A percentile compares a stretch with the other conserved stretches of the same genome.
Evolutionary conservation across 2,113 vertebrate genomes (phyloP).

Genomic region (Salminus brasiliensis): DNA sequence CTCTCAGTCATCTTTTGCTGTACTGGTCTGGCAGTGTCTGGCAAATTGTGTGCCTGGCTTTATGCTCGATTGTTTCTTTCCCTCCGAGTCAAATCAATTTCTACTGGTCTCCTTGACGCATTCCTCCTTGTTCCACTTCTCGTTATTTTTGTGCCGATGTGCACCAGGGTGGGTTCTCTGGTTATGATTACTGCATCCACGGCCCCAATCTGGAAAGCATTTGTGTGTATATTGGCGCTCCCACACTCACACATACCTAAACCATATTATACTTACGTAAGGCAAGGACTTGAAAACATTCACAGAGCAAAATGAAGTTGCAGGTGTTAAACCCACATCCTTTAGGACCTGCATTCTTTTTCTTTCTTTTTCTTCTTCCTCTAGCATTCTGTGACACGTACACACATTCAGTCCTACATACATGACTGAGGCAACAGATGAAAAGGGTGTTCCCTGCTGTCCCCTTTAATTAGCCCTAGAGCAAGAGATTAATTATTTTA

Average conservation of each 20-base stretch:
- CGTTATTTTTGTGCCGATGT: slow-evolving; percentile 49
- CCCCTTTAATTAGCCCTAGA: neutral
- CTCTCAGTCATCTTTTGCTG: neutral
- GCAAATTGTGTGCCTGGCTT: neutral
- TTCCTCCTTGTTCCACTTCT: slow-evolving; percentile 37
- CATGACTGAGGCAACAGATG: neutral
- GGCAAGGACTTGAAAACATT: neutral
- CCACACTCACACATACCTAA: slow-evolving; percentile 37
- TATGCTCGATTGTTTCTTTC: neutral
- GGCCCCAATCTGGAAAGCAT: slow-evolving; percentile 64
- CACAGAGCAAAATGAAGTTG: neutral
- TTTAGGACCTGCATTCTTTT: neutral
- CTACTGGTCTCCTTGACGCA: slow-evolving; percentile 38
- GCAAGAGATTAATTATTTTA: too few species aligned
- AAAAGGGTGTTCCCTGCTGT: neutral
- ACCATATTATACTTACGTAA: slow-evolving; percentile 20
- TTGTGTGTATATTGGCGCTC: slow-evolving; percentile 60
- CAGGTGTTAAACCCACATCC: slow-evolving; percentile 14
- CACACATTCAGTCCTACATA: slow-evolving; percentile 1
- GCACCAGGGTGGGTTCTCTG: slow-evolving; percentile 54
- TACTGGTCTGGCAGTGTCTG: neutral
- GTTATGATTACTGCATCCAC: slow-evolving; percentile 65
- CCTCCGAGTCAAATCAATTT: neutral
- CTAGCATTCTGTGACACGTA: slow-evolving; percentile 2
- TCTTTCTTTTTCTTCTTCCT: neutral